Base-by-base conservation (phyloP, 30 jellyfish, hydroid and myxozoan species). In the Aurelia sp. region DNA sequence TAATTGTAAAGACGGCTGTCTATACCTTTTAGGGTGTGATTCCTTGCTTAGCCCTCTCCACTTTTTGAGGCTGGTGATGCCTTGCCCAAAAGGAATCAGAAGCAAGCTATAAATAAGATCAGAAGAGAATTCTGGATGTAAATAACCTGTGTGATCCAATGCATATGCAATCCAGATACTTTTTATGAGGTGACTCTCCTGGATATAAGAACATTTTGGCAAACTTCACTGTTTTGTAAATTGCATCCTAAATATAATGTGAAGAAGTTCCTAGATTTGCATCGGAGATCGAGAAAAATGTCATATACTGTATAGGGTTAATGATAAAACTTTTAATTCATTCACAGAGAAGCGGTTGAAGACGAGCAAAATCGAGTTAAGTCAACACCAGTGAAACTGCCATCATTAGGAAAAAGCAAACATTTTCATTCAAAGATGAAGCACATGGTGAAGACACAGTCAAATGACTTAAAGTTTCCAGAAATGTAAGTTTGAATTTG, bases 311-410 rank as follows among this genome's bases (percentile, higher is more conserved):
- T n/a, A n/a, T 10, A 61, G 27, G 1, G 0, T 61, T 0, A 19
- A 6, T 6, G 13, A 24, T 61, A 13, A 21, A 17, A 9, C 27
- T 30, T 44, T 44, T 0, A 44, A 44, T 44, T 44, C 2, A 44
- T 44, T 44, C 6, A 17, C 59, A 84, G 93, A 63, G 93, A 84
- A 24, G 93, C 88, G 5, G 75, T 41, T 5, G 93, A 82, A 55
- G 78, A 72, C 7, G 88, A 73, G 40, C 82, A 73, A 40, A 48
- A 84, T 24, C 62, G 74, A 63, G 82, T 31, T 40, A 84, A 84
- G 53, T 84, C 93, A 16, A 72, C 82, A 44, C 93, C 88, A 6
- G 72, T 59, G 60, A 72, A 63, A 48, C 53, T 72, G 18, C 93
- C 93, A 13, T 62, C 82, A 1, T 27, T 84, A 38, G 66, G 76